Conservation (phyloP, 2,888 invertebrate genomes). For the Masnerella sp. region DNA sequence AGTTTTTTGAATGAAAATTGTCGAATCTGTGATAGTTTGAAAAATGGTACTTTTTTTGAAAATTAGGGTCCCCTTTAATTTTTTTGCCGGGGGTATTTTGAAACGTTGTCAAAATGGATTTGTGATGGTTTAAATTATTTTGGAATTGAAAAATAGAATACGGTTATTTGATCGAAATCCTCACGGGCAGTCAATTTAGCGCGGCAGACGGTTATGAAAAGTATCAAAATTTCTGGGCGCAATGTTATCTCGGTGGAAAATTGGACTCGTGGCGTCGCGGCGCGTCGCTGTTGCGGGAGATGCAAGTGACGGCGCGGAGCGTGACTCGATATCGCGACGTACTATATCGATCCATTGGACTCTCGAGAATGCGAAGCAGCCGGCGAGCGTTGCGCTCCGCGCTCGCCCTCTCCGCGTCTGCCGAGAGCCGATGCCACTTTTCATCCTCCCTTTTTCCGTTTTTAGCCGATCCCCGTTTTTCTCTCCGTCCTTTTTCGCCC, state of each 20-base stretch:
- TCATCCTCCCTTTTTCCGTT: slow-evolving; percentile 47
- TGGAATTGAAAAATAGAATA: not conserved
- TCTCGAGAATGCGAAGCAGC: slow-evolving; percentile 56
- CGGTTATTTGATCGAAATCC: too few relatives aligned
- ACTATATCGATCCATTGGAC: slow-evolving; percentile 59
- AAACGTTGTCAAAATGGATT: too few relatives aligned
- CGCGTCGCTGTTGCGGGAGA: slow-evolving; percentile 38
- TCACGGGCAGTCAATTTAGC: slow-evolving; percentile 14
- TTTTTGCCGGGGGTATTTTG: too few relatives aligned
- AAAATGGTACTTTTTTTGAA: too few relatives aligned
- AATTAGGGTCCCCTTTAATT: too few relatives aligned
- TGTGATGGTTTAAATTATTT: too few relatives aligned
- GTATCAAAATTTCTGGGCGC: slow-evolving; percentile 37
- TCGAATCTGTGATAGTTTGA: too few relatives aligned
- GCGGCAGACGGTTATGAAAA: slow-evolving; percentile 22
- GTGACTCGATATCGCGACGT: slow-evolving; percentile 58
- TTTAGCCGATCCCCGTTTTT: slow-evolving; percentile 24
- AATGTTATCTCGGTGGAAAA: slow-evolving; percentile 45
- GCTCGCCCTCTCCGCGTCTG: slow-evolving; percentile 35
- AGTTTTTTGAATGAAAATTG: too few relatives aligned
- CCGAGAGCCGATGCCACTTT: slow-evolving; percentile 47
- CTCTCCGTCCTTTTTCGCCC: too few relatives aligned
- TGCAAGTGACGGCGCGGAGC: slow-evolving; percentile 53
- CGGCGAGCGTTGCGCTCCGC: slow-evolving; percentile 27
- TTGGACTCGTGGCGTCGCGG: slow-evolving; percentile 37